Evolutionary conservation across 1,140 invertebrate genomes (phyloP), one percentile per base, ranked within the genome.

Genomic region (Adoxophyes honmai): DNA sequence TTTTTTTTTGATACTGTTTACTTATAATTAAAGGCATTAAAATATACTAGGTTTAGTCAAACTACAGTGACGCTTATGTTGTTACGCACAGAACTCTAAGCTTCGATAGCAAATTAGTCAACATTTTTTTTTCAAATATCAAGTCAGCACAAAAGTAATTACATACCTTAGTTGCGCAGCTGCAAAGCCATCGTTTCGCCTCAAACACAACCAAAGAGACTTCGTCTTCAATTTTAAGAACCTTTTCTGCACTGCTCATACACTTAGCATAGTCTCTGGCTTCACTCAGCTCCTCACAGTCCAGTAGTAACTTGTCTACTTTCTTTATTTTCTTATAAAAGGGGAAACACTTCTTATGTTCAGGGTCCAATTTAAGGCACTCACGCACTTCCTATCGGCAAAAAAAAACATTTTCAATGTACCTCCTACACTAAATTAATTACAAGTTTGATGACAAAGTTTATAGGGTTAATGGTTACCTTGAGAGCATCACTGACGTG

Each of bases 241-340:
- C 92, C 64, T 94, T 92, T 69, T 93, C 90, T 0, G 95, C 94
- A 44, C 93, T 92, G 4, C 90, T 85, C 16, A 97, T 91, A 87
- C 98, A 99, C 10, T 93, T 93, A 0, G 88, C 78, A 88, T 92
- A 97, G 66, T 97, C 90, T 48, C 94, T 91, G 9, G 92, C 82
- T 62, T 95, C 93, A 10, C 93, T 90, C 7, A 91, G 86, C 34
- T 92, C 91, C 66, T 96, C 93, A 3, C 96, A 93, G n/a, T 94
- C 91, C 21, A 92, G 90, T 34, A 99, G 73, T 55, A 95, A 90
- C 81, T 98, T 99, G 53, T 95, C 95, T n/a, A 99, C 91, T 82
- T 99, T 98, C 78, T 99, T 98, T 1, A 99, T 90, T 81, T 97
- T 98, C 81, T 99, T 99, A 86, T 99, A 99, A 75, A 98, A 94